Conservation (phyloP, 1,140 invertebrate genomes). For the Bombyx mori region DNA sequence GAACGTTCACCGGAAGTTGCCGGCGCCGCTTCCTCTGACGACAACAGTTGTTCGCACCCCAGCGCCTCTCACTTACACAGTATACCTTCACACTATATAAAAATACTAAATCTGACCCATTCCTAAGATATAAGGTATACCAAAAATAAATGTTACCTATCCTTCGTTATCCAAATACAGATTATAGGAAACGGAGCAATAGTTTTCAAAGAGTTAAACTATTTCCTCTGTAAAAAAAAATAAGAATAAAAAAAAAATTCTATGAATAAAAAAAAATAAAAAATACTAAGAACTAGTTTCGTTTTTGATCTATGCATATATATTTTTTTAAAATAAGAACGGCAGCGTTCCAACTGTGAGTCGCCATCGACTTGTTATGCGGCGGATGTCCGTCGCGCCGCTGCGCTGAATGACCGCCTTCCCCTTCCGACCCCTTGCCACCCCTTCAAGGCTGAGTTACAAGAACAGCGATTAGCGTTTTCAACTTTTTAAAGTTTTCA, state of each 20-base stretch:
- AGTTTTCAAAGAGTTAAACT: no score
- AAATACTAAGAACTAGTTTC: slow-evolving; percentile 1
- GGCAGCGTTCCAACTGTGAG: slow-evolving; percentile 23
- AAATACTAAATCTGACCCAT: no score
- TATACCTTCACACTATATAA: no score
- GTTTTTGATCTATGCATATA: slow-evolving; percentile 35
- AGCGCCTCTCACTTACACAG: slow-evolving; percentile 49
- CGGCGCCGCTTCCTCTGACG: slow-evolving; percentile 51
- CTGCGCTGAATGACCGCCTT: slow-evolving; percentile 65
- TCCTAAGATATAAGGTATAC: no score
- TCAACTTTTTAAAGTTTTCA: no score
- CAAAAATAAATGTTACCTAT: no score
- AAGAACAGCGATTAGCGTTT: slow-evolving; percentile 12
- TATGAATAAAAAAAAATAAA: background rate
- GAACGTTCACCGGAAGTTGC: slow-evolving; percentile 48
- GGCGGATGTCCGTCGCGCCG: slow-evolving; percentile 66
- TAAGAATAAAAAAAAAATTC: slow-evolving; percentile 20
- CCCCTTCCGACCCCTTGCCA: slow-evolving; percentile 38
- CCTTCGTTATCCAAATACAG: no score
- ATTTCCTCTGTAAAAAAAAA: no score
- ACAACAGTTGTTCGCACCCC: slow-evolving; percentile 52
- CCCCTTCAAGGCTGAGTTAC: slow-evolving; percentile 12
- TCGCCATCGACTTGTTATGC: slow-evolving; percentile 67
- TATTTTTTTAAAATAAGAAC: slow-evolving; percentile 32
- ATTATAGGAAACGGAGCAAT: no score